These are phyloP conservation scores for Aegotheles bennettii DNA, from an alignment of 2,113 vertebrate species.

Conservation along the genomic window DNA sequence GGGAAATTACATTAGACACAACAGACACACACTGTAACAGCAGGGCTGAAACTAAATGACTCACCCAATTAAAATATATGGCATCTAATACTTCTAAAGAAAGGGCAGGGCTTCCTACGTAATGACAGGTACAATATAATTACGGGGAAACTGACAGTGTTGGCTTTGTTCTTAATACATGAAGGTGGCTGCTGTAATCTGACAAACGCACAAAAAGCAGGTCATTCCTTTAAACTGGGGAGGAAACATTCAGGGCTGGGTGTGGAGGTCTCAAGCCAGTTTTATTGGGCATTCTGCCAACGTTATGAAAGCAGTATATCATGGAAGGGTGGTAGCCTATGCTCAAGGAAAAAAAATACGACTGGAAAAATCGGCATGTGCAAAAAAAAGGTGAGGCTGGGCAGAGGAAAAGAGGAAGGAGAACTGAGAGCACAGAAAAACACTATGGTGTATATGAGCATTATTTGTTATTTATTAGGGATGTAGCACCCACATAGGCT, in stretches of 20 bases:
- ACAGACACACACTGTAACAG: neutral
- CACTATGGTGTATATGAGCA: neutral
- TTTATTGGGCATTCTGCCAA: neutral
- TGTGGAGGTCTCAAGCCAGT: neutral
- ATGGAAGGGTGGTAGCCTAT: neutral
- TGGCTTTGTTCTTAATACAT: neutral
- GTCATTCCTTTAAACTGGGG: neutral
- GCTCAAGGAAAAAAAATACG: neutral
- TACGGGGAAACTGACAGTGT: neutral
- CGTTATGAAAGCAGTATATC: neutral
- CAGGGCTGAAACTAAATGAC: neutral
- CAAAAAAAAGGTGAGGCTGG: neutral
- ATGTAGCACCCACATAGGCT: neutral
- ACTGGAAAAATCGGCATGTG: neutral
- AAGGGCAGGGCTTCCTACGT: neutral
- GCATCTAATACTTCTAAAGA: neutral
- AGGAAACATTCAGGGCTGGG: neutral
- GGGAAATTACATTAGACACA: neutral
- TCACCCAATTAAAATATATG: neutral
- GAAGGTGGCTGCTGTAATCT: neutral
- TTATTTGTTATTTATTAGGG: neutral
- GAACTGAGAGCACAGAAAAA: neutral
- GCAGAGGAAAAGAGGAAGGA: neutral
- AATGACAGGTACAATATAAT: neutral
- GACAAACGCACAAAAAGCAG: neutral